Evolutionary conservation across 2,113 vertebrate species (phyloP), one percentile per base, ranked within the genome.

Genomic region (Gallinago media): DNA sequence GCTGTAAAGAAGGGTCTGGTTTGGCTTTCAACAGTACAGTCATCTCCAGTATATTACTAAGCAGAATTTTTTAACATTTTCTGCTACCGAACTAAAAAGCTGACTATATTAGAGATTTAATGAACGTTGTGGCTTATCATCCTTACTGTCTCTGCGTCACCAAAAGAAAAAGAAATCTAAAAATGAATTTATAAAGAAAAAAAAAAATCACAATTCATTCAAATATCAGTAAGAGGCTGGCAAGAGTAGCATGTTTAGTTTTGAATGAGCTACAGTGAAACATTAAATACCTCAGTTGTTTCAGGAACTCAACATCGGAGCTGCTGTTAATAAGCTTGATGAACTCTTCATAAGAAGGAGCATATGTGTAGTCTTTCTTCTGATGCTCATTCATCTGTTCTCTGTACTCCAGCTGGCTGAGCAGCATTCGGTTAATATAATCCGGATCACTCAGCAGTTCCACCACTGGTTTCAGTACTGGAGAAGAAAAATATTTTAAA

Each of bases 271-370:
- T 89, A 61, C 22, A 93, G 84, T 25, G 26, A 63, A 97, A 96
- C 8, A 49, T 62, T 74, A 92, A 92, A 88, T 98, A 99, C 99
- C 99, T 99, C 98, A 99, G 99, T 90, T 99, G 99, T 97, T 99
- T 99, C 97, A 99, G 98, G 98, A 99, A 99, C 92, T 99, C 99
- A 70, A 99, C 96, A 94, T 99, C 99, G 0, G 99, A 97, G 95
- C 98, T 99, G 97, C 98, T 99, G 96, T 98, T 99, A 97, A 99
- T 99, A 77, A 99, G 99, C 95, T 99, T 99, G 98, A 99, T 99
- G 97, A 99, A 99, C 94, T 99, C 99, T 97, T 99, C 99, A 26
- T 99, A 99, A 84, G 99, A 99, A 95, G 99, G 99, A 73, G 99
- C 99, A 42, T 99, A 99, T 72, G 99, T 99, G 97, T 99, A 99